Evolutionary conservation across 1,140 invertebrate species (phyloP), one percentile per base, ranked within the genome.

Genomic region (Xylocopa sonorina): DNA sequence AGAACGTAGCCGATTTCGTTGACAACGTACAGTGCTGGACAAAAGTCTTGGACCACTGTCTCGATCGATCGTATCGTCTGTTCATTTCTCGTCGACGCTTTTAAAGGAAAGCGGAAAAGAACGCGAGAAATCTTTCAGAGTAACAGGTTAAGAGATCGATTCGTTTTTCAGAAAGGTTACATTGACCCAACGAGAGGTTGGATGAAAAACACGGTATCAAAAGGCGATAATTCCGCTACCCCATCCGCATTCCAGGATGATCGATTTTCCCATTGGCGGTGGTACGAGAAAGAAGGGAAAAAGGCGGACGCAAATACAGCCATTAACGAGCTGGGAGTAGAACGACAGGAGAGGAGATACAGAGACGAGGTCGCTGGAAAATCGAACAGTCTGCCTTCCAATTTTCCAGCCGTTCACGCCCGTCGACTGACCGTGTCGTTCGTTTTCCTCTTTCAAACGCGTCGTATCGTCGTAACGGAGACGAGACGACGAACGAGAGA

Each of bases 381-480:
- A 66, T 75, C 60, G 72, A 66, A 75, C 51, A 41, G 29, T 51
- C 72, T 53, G 34, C 60, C 48, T 66, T 75, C 62, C 60, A 75
- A 64, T 75, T 75, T 75, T 66, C 60, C 72, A 41, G 58, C 24
- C 34, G 18, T 75, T 75, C 72, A 55, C 34, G 60, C 34, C 10
- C 48, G 60, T 51, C 48, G n/a, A 66, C 48, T 38, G 48, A 66
- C 34, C 48, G 60, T 43, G 48, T 43, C 60, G 34, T 32, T 64
- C 50, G 32, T 60, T n/a, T n/a, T 21, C 32, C 21, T 29, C 57
- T 60, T 60, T 60, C 57, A n/a, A 60, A 34, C 29, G 29, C 57
- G 10, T 16, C 32, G n/a, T 60, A 60, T 21, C 34, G 32, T 14
- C 9, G 32, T n/a, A 27, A 55, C 18, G 24, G 34, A 7, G 58